Percentiles rank a stretch among this genome's conserved stretches.
Conservation (phyloP, 92 coral and sea anemone species). For the Metridium senile region DNA sequence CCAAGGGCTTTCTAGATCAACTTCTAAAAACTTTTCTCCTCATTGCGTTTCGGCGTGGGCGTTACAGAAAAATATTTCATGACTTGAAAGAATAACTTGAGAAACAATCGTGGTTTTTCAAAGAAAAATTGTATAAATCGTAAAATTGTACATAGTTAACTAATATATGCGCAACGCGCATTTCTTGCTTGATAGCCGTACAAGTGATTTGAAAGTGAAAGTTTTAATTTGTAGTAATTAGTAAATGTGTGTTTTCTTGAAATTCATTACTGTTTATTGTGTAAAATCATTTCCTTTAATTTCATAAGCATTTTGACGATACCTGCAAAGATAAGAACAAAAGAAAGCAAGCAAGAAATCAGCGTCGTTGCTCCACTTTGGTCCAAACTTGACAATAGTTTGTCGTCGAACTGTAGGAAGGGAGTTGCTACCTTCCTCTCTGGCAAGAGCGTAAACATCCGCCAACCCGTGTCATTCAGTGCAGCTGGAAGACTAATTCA, state of each 20-base stretch:
- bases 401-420: background rate
- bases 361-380: background rate
- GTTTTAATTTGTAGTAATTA: background rate
- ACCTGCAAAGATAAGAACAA: background rate
- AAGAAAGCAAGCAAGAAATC: background rate
- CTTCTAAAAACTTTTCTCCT: too few species aligned
- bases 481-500: constrained; percentile 1
- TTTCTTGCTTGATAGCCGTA: too few species aligned
- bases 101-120: too few species aligned
- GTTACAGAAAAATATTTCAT: too few species aligned
- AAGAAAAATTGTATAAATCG: too few species aligned
- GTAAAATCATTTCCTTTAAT: background rate
- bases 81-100: too few species aligned
- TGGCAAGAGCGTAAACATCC: background rate
- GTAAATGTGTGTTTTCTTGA: background rate
- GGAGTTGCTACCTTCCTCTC: background rate
- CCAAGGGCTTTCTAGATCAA: too few species aligned
- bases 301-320: background rate
- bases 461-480: background rate
- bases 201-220: background rate
- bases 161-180: too few species aligned
- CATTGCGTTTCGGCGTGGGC: too few species aligned
- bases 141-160: too few species aligned
- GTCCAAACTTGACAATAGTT: background rate
- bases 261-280: background rate